Percentiles rank a stretch among this genome's conserved stretches.
These are phyloP conservation scores for Elgaria multicarinata DNA, from an alignment of 2,113 vertebrate species.

Conservation along the genomic window DNA sequence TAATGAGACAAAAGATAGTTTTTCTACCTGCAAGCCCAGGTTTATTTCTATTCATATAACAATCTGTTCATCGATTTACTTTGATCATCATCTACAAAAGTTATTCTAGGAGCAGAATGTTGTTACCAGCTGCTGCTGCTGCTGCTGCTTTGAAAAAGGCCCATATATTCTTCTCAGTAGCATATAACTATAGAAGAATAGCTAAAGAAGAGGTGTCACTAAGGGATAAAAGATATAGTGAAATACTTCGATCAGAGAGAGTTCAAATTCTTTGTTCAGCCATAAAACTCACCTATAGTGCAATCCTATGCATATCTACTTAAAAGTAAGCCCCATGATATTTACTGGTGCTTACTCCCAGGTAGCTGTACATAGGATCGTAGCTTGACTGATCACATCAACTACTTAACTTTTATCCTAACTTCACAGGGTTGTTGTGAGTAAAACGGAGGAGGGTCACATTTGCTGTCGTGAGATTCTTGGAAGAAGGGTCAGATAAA, in stretches of 20 bases:
- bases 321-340: not conserved
- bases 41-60: conserved; percentile 25
- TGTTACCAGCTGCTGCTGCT: not conserved
- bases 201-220: not conserved
- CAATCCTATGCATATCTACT: not conserved
- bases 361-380: not conserved
- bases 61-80: conserved; percentile 44
- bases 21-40: not conserved
- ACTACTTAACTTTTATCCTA: not conserved
- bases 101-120: conserved; percentile 40
- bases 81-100: conserved; percentile 27
- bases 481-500: not conserved
- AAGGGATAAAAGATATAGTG: not conserved
- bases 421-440: not conserved
- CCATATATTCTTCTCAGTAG: not conserved
- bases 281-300: not conserved
- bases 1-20: conserved; percentile 50
- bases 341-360: not conserved
- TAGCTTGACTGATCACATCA: not conserved
- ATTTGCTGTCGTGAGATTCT: not conserved
- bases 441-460: not conserved
- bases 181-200: not conserved
- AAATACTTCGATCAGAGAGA: not conserved
- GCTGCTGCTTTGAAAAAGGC: conserved; percentile 25
- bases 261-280: not conserved